These are phyloP conservation scores for Polypterus senegalus DNA, from an alignment of 2,113 vertebrate species.

Conservation along the genomic window DNA sequence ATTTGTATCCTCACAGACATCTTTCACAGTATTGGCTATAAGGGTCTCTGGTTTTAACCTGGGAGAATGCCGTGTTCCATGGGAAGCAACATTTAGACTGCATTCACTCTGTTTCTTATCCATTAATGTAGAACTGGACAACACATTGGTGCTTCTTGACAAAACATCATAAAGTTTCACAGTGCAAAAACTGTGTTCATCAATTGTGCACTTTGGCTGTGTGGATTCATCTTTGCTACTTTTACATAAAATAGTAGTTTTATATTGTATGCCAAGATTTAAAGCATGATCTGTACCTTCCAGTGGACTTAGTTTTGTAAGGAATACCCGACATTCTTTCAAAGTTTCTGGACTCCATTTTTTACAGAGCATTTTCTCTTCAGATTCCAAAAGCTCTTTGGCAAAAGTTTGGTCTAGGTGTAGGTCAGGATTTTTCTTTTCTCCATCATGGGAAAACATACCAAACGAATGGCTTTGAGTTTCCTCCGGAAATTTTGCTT, in stretches of 20 bases:
- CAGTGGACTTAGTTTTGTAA: slow-evolving; percentile 79
- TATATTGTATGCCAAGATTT: slow-evolving; percentile 12
- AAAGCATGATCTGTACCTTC: slow-evolving; percentile 50
- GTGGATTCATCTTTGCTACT: neutral
- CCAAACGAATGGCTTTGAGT: neutral
- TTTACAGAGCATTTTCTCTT: slow-evolving; percentile 45
- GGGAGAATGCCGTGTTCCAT: slow-evolving; percentile 14
- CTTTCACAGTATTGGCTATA: too few species aligned
- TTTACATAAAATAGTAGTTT: neutral
- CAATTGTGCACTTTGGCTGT: slow-evolving; percentile 20
- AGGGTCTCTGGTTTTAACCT: neutral
- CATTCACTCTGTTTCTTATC: slow-evolving; percentile 20
- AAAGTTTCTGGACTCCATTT: slow-evolving; percentile 70
- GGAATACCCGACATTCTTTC: slow-evolving; percentile 88
- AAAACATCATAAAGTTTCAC: slow-evolving; percentile 48
- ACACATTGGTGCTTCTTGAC: slow-evolving; percentile 27
- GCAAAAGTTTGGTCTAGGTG: slow-evolving; percentile 18
- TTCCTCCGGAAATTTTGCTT: neutral
- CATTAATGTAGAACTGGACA: slow-evolving; percentile 24
- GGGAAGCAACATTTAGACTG: slow-evolving; percentile 31
- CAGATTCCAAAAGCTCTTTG: slow-evolving; percentile 29
- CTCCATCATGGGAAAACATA: slow-evolving; percentile 6
- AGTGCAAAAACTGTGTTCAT: slow-evolving; percentile 47
- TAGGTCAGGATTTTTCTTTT: slow-evolving; percentile 16
- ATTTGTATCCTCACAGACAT: too few species aligned